phyloP scores from a whole-genome alignment of 2,888 invertebrate genomes.

The Hydrotaea diabolus region DNA sequence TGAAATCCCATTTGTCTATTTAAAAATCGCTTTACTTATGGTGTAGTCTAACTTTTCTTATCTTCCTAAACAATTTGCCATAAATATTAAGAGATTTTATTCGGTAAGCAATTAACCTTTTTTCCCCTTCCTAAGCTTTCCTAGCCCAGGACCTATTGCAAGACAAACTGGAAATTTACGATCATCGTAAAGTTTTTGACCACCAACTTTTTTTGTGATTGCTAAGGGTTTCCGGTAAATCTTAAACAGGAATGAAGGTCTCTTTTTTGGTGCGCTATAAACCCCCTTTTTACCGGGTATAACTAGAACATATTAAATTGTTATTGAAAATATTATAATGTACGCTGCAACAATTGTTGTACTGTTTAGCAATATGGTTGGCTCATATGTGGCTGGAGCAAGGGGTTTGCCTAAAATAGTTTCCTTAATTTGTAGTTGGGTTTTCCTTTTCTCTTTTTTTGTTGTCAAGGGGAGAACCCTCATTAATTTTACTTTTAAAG shows the following conservation, averaged over 20 bases:
- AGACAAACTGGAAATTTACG: constrained; percentile 50
- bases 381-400: neutral
- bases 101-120: constrained; percentile 60
- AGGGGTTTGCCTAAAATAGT: constrained; percentile 47
- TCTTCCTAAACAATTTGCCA: constrained; percentile 56
- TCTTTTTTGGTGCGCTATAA: too few species aligned
- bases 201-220: constrained; percentile 41
- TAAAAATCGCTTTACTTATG: neutral
- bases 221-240: constrained; percentile 10
- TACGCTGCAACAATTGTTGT: constrained; percentile 53
- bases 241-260: neutral
- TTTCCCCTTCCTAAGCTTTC: neutral
- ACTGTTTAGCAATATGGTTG: constrained; percentile 40
- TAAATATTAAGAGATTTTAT: constrained; percentile 53
- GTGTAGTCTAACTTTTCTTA: constrained; percentile 30
- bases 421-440: constrained; percentile 50
- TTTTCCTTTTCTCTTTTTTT: constrained; percentile 68
- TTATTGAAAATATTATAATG: constrained; percentile 64
- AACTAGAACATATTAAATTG: constrained; percentile 11
- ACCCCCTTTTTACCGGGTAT: too few species aligned
- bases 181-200: constrained; percentile 51
- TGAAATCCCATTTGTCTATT: too few species aligned
- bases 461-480: constrained; percentile 75
- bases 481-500: constrained; percentile 81
- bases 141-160: too few species aligned